Evolutionary conservation across 2,113 vertebrate species (phyloP).

Genomic region (Etheostoma spectabile): DNA sequence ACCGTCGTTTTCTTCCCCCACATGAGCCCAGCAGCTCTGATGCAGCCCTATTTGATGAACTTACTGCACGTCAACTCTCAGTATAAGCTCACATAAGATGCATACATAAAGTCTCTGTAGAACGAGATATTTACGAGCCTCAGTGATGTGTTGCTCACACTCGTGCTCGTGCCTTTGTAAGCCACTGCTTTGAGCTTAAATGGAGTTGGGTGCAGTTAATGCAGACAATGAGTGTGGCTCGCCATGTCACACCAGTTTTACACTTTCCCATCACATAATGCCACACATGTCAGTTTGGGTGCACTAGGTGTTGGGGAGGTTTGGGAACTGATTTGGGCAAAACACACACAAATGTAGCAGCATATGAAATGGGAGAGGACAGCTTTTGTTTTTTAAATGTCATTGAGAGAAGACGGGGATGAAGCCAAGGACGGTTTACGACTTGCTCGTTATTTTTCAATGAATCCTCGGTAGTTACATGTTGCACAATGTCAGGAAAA

Average conservation of each 20-base stretch:
- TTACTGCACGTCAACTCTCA: constrained; percentile 40
- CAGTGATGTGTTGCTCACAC: constrained; percentile 39
- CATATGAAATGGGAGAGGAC: constrained; percentile 19
- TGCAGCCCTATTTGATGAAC: constrained; percentile 52
- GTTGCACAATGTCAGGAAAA: background rate
- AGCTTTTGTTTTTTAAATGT: constrained; percentile 8
- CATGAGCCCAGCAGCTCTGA: constrained; percentile 7
- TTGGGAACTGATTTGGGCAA: constrained; percentile 23
- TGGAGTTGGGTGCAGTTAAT: constrained; percentile 24
- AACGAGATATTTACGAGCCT: constrained; percentile 71
- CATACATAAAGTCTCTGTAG: constrained; percentile 54
- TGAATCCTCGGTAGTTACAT: background rate
- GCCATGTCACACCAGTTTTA: constrained; percentile 33
- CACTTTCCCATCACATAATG: constrained; percentile 27
- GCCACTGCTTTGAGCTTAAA: constrained; percentile 33
- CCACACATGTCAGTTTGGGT: constrained; percentile 35
- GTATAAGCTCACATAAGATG: constrained; percentile 51
- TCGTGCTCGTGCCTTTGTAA: constrained; percentile 26
- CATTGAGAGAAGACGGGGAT: background rate
- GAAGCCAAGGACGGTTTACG: background rate
- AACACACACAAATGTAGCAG: constrained; percentile 17
- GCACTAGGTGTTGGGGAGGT: constrained; percentile 10
- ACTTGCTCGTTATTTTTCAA: background rate
- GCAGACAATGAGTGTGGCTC: constrained; percentile 30
- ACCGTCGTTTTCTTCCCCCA: background rate